These are phyloP conservation scores for Anorthoa munda DNA, from an alignment of 2,888 invertebrate species.

Conservation along the genomic window DNA sequence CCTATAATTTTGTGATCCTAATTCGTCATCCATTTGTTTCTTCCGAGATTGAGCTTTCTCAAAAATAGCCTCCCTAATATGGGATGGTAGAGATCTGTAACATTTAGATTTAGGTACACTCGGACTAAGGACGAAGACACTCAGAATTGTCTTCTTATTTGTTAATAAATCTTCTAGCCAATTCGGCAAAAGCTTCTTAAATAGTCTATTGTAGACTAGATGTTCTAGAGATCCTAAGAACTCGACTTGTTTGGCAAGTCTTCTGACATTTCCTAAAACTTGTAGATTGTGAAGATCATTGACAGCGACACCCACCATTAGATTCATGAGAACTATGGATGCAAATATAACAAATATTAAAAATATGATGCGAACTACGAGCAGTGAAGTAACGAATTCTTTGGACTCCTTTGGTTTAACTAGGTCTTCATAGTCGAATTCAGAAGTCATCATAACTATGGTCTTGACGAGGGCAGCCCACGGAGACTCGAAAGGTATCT, in stretches of 20 bases:
- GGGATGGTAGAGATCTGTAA: slow-evolving; percentile 76
- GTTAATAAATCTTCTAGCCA: slow-evolving; percentile 35
- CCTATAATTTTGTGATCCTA: slow-evolving; percentile 74
- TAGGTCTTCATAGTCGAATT: slow-evolving; percentile 88
- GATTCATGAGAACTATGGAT: slow-evolving; percentile 90
- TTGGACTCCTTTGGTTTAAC: slow-evolving; percentile 76
- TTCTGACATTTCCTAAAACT: slow-evolving; percentile 87
- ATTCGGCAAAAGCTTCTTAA: slow-evolving; percentile 60
- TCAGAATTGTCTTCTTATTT: slow-evolving; percentile 52
- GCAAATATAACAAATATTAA: slow-evolving; percentile 88
- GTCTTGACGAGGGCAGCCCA: slow-evolving; percentile 89
- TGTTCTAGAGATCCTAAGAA: slow-evolving; percentile 78
- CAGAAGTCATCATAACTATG: slow-evolving; percentile 91
- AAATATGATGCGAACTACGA: slow-evolving; percentile 86
- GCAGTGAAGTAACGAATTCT: slow-evolving; percentile 76
- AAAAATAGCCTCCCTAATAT: slow-evolving; percentile 82
- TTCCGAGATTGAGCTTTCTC: slow-evolving; percentile 80
- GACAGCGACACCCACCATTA: slow-evolving; percentile 91
- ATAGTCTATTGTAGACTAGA: slow-evolving; percentile 54
- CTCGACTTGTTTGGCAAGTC: slow-evolving; percentile 89
- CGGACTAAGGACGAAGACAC: slow-evolving; percentile 38
- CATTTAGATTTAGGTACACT: slow-evolving; percentile 57
- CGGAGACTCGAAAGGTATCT: slow-evolving; percentile 86
- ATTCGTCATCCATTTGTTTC: slow-evolving; percentile 77
- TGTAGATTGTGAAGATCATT: slow-evolving; percentile 90